Evolutionary conservation across 2,888 invertebrate species (phyloP), one percentile per base, ranked within the genome.

Genomic region (Drosophila basisetae): DNA sequence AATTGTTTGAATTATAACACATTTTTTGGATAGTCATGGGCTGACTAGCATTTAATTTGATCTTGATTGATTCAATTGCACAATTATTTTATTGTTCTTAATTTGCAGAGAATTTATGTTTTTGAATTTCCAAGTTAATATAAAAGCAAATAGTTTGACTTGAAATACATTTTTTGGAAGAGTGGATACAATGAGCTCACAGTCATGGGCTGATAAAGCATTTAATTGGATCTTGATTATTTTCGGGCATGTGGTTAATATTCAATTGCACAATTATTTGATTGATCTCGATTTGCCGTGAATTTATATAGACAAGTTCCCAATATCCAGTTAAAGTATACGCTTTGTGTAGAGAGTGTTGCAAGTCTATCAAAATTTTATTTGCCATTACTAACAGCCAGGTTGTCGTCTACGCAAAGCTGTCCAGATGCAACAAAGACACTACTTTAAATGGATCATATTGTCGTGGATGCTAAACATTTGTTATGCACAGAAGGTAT

Each of bases 401-500:
- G 31, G 22, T 52, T 33, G 11, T 18, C 6, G 9, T 25, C 1
- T 10, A n/a, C 1, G n/a, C n/a, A 28, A 35, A 31, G 22, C 31
- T 53, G 16, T 4, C 53, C 53, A 53, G 10, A 31, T 64, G 37
- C 22, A 9, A 28, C 13, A 39, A 30, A 11, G 11, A 30, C 0
- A 39, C 13, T 33, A 4, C 4, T 2, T 41, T n/a, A 35, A 35
- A 1, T 22, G 22, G 0, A 22, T 35, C 5, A 9, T 66, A 22
- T 16, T 39, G 22, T 22, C 16, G 13, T 16, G 10, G 4, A 33
- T 50, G 33, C 22, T 28, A 1, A 52, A 22, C 7, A 13, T 33
- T 6, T 31, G 31, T n/a, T 18, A 13, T 10, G 18, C 22, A 5
- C 2, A 63, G 30, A 64, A 31, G 65, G 65, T 64, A 63, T 18